Evolutionary conservation across 2,888 invertebrate species (phyloP), one percentile per base, ranked within the genome.

Genomic region (Agrochola lota): DNA sequence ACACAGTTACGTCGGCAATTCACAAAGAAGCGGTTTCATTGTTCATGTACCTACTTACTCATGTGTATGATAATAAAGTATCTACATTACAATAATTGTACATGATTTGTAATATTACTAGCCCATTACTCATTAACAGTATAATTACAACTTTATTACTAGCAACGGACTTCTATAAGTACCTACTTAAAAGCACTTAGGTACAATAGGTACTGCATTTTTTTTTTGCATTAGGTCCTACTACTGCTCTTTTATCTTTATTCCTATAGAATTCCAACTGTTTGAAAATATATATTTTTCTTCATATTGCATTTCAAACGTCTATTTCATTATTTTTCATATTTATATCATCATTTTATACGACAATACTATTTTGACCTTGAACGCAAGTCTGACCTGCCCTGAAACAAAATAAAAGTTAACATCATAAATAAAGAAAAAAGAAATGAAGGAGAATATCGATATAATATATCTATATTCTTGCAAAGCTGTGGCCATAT

Each of bases 101-200:
- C 85, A 81, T 82, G 74, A 70, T 81, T 74, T 17, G 69, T 74
- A 82, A 81, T 82, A 69, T 74, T 70, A 66, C 71, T 67, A 70
- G 35, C 66, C 55, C 59, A 85, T 82, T 82, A 85, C 74, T 62
- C 35, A 71, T 71, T 68, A 85, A 63, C 70, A 82, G n/a, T 64
- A 43, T 35, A 81, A 64, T 66, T 68, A 74, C 20, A 81, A 46
- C 66, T 81, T 82, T 62, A 62, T 74, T 49, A 68, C 49, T 40
- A 15, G 20, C 35, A 63, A 68, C 20, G 3, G 26, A 35, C 49
- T 57, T 55, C 8, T 35, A 55, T 11, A 23, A 5, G 67, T 15
- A 67, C 4, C 26, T 49, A 68, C 8, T 12, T 46, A 12, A 46
- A 20, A 26, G 17, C 11, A 46, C 26, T 26, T 20, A 12, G 1